Evolutionary conservation across 2,113 vertebrate genomes (phyloP), one percentile per base, ranked within the genome.

Genomic region (Otis tarda): DNA sequence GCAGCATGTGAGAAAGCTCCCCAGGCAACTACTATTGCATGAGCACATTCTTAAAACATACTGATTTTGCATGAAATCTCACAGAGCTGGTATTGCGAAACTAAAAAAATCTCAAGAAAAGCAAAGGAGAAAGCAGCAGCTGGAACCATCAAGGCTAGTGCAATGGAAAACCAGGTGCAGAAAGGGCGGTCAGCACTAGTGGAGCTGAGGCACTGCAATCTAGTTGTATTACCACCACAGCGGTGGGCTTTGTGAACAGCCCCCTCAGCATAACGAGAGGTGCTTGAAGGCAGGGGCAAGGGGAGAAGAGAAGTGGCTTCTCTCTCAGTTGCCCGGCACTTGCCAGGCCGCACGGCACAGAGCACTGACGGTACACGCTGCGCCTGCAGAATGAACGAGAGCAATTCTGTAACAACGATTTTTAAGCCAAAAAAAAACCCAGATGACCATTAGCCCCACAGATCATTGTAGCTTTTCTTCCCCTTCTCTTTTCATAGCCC

Each of bases 221-320:
- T 10, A 31, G 30, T 9, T 57, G 17, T 37, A 19, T 7, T 11
- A 41, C 16, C 35, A 57, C 24, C 41, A n/a, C 4, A 25, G 69
- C 9, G 3, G 4, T 23, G 31, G 55, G 50, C 56, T 90, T 57
- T 37, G 41, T n/a, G 13, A 67, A 55, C 28, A 73, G 35, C 27
- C 6, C 1, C 20, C 5, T 5, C 25, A 21, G 68, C 2, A 11
- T 45, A 43, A 27, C 0, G 23, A 65, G 31, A 4, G 39, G 12
- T 16, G 35, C 57, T 33, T 56, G 31, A 37, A 65, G 45, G 52
- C 39, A 80, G 15, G 7, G 41, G 28, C 35, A 55, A 90, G 24
- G 37, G 50, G 10, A 30, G 20, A 37, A 75, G 7, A 47, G 27
- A 39, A 76, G 43, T 8, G 6, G 14, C 39, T 81, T 35, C 35